Conservation (phyloP, 1,140 invertebrate species). For the Drosophila elegans region DNA sequence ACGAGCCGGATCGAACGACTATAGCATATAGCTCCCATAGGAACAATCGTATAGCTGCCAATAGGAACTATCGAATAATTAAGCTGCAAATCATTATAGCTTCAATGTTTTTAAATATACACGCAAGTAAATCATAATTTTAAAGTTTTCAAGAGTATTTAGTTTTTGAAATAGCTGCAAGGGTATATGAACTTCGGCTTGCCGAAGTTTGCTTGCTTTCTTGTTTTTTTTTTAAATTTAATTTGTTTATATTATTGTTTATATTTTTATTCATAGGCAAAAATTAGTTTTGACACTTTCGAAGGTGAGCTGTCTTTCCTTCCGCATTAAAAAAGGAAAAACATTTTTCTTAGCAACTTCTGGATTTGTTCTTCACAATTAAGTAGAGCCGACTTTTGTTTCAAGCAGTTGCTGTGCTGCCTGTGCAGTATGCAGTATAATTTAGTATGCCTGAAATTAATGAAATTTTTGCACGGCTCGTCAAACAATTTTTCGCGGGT, state of each 20-base stretch:
- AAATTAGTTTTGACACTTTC: constrained; percentile 11
- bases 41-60: no score
- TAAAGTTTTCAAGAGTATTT: no score
- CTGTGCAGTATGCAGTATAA: constrained; percentile 33
- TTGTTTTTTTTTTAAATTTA: background rate
- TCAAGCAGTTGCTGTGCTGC: constrained; percentile 4
- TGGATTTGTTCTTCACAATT: constrained; percentile 20
- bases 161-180: no score
- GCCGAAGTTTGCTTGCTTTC: no score
- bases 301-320: background rate
- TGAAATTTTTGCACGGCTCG: constrained; percentile 67
- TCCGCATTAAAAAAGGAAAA: constrained; percentile 1
- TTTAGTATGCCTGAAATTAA: constrained; percentile 70
- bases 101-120: no score
- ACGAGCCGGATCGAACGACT: no score
- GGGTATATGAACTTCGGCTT: no score
- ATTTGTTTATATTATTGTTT: no score
- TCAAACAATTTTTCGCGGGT: constrained; percentile 47
- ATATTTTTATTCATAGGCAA: constrained; percentile 4
- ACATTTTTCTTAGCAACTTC: constrained; percentile 13
- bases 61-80: no score
- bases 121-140: no score
- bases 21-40: no score
- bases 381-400: constrained; percentile 14
- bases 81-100: no score